Evolutionary conservation across 2,888 invertebrate genomes (phyloP).

Genomic region (Pediacus dermestoides): DNA sequence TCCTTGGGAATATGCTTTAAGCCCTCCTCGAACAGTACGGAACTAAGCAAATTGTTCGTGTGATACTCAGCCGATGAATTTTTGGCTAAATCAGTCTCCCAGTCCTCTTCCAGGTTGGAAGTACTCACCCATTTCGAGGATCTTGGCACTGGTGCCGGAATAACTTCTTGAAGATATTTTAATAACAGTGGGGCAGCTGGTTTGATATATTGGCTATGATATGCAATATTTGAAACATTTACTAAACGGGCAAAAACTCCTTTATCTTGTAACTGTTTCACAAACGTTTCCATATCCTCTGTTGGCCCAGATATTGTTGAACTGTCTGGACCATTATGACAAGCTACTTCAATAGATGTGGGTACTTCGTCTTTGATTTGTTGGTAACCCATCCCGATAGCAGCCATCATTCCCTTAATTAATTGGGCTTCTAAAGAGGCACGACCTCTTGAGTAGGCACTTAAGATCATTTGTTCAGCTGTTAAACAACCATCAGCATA

Average conservation of each 20-base stretch:
- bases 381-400: constrained; percentile 61
- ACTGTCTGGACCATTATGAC: constrained; percentile 74
- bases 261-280: constrained; percentile 58
- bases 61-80: constrained; percentile 64
- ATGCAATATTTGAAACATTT: constrained; percentile 83
- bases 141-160: constrained; percentile 52
- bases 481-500: constrained; percentile 92
- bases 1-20: constrained; percentile 73
- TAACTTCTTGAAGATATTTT: constrained; percentile 49
- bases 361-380: constrained; percentile 64
- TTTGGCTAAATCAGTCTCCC: constrained; percentile 56
- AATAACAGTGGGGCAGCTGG: constrained; percentile 49
- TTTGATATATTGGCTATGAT: constrained; percentile 79
- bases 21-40: constrained; percentile 80
- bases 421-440: constrained; percentile 69
- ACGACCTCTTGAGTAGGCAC: constrained; percentile 78
- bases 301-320: constrained; percentile 76
- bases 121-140: constrained; percentile 64
- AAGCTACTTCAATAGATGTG: constrained; percentile 68
- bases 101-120: constrained; percentile 59
- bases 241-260: constrained; percentile 81
- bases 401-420: constrained; percentile 83
- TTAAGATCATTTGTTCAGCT: constrained; percentile 78
- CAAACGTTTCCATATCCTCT: constrained; percentile 58
- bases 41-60: constrained; percentile 63